These are phyloP conservation scores for Trachops cirrhosus DNA, from an alignment of 2,797 vertebrate genomes.

Conservation along the genomic window DNA sequence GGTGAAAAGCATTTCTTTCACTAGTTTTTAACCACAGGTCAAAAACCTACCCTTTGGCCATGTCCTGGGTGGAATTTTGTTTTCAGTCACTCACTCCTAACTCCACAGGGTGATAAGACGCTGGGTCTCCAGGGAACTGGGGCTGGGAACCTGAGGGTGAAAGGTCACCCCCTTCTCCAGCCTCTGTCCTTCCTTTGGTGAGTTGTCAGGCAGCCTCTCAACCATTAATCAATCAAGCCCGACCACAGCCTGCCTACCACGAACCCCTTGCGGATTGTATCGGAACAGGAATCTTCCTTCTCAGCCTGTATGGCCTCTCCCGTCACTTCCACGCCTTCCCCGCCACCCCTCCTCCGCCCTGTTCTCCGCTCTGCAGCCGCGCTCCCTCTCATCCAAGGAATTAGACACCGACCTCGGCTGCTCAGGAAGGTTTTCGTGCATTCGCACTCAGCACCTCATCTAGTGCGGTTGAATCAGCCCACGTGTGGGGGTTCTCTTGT, in stretches of 20 bases:
- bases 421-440: not conserved
- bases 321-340: not conserved
- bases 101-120: conserved; percentile 35
- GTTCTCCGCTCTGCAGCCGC: not conserved
- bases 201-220: conserved; percentile 66
- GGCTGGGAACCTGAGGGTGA: conserved; percentile 58
- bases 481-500: not conserved
- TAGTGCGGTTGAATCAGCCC: not conserved
- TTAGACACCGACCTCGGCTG: not conserved
- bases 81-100: conserved; percentile 54
- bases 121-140: conserved; percentile 34
- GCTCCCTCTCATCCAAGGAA: not conserved
- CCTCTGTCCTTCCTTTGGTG: conserved; percentile 50
- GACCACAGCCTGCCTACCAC: not conserved
- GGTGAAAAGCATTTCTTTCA: conserved; percentile 37
- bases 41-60: conserved; percentile 10
- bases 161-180: conserved; percentile 61
- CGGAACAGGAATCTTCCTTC: not conserved
- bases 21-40: conserved; percentile 40
- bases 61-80: conserved; percentile 54
- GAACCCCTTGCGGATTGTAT: not conserved
- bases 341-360: not conserved
- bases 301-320: not conserved
- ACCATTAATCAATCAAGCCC: conserved; percentile 68
- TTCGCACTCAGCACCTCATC: not conserved